These are phyloP conservation scores for Anthophora plumipes DNA, from an alignment of 2,888 invertebrate genomes.

Conservation along the genomic window DNA sequence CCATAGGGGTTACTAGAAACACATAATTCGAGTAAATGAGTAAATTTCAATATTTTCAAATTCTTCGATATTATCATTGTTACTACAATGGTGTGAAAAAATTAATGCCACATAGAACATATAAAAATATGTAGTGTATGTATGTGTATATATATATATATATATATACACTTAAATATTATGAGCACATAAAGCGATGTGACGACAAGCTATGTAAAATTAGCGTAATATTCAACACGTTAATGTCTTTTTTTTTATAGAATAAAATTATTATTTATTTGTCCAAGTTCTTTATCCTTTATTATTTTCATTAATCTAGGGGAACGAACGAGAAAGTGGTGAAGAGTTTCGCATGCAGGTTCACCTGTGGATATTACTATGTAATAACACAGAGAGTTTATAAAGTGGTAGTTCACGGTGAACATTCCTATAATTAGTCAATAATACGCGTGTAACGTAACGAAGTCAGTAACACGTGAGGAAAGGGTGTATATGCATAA, in stretches of 20 bases:
- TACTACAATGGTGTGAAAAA: too few species aligned
- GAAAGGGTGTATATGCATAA: conserved; percentile 35
- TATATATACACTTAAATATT: too few species aligned
- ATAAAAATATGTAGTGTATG: too few species aligned
- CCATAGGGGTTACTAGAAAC: too few species aligned
- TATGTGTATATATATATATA: too few species aligned
- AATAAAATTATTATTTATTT: neutral
- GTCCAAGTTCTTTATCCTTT: neutral
- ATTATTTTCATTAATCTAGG: neutral
- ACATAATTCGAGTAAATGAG: too few species aligned
- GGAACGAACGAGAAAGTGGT: neutral
- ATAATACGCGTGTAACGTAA: neutral
- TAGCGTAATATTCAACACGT: too few species aligned
- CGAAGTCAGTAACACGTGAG: neutral
- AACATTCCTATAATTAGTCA: conserved; percentile 37
- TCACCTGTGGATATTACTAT: neutral
- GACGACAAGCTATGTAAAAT: too few species aligned
- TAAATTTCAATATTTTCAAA: too few species aligned
- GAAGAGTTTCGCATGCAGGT: conserved; percentile 1
- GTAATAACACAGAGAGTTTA: neutral
- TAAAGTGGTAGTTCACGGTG: neutral
- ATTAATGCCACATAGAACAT: too few species aligned
- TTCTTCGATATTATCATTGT: too few species aligned
- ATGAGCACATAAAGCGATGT: too few species aligned
- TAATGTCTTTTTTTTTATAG: neutral